Conservation (phyloP, 2,888 invertebrate species). For the Eugnorisma glareosa region DNA sequence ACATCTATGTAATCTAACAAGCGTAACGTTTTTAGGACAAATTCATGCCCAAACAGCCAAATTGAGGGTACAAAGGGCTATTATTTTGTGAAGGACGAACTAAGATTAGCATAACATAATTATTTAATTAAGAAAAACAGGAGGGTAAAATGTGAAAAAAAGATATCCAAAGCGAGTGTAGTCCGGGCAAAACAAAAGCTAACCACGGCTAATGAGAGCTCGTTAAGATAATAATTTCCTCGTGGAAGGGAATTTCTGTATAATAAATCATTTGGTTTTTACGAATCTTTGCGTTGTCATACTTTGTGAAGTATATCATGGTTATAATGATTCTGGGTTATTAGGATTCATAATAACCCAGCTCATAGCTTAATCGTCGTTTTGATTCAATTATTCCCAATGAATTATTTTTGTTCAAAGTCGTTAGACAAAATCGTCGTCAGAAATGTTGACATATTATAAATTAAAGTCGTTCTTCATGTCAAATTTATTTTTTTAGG, state of each 20-base stretch:
- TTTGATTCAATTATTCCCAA: slow-evolving; percentile 19
- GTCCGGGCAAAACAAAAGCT: slow-evolving; percentile 77
- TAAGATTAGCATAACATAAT: slow-evolving; percentile 84
- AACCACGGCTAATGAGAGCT: slow-evolving; percentile 81
- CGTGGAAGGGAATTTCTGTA: slow-evolving; percentile 73
- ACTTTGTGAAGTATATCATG: slow-evolving; percentile 50
- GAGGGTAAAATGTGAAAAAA: slow-evolving; percentile 68
- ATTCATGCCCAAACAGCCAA: slow-evolving; percentile 35
- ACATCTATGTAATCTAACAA: slow-evolving; percentile 34
- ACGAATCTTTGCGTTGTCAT: slow-evolving; percentile 63
- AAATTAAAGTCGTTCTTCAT: background rate
- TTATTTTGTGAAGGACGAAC: slow-evolving; percentile 70
- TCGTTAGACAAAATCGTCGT: background rate
- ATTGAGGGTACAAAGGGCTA: slow-evolving; percentile 66
- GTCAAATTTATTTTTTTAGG: background rate
- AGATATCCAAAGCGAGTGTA: slow-evolving; percentile 71
- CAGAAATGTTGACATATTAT: background rate
- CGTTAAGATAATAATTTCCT: slow-evolving; percentile 81
- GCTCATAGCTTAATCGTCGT: slow-evolving; percentile 21
- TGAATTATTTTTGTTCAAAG: background rate
- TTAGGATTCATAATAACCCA: slow-evolving; percentile 42
- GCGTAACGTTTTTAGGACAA: slow-evolving; percentile 29
- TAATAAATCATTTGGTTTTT: slow-evolving; percentile 67
- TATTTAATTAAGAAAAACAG: slow-evolving; percentile 77
- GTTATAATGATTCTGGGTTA: slow-evolving; percentile 44